Percentiles rank a stretch among this genome's conserved stretches.
Evolutionary conservation across 2,113 vertebrate species (phyloP).

Genomic region (Gavia stellata): DNA sequence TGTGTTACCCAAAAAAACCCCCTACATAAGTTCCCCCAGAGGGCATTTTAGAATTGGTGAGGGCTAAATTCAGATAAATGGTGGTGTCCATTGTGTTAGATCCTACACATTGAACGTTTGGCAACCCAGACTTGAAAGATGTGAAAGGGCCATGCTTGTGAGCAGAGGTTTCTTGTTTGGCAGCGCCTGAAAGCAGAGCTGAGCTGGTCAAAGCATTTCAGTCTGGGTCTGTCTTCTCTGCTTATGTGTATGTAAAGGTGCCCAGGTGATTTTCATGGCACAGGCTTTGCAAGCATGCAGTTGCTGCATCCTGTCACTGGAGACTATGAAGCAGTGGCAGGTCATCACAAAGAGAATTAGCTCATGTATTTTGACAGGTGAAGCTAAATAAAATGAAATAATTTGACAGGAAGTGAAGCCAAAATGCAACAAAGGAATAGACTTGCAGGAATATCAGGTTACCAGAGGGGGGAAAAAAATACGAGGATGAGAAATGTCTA

Average conservation of each 20-base stretch:
- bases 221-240: not conserved
- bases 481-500: not conserved
- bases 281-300: not conserved
- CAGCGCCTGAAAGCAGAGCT: not conserved
- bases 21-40: not conserved
- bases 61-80: not conserved
- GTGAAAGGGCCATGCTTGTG: not conserved
- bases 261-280: conserved; percentile 33
- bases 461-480: not conserved
- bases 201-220: not conserved
- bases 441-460: not conserved
- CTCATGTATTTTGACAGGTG: conserved; percentile 53
- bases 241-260: not conserved
- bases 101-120: not conserved
- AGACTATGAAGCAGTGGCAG: conserved; percentile 27
- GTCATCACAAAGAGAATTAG: conserved; percentile 46
- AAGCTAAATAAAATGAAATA: conserved; percentile 47
- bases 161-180: not conserved
- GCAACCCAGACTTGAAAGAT: not conserved
- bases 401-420: conserved; percentile 39
- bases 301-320: conserved; percentile 13
- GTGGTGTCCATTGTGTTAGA: not conserved
- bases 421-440: conserved; percentile 14
- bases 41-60: not conserved
- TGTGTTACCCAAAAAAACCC: not conserved